Base-by-base conservation (phyloP, 2,113 vertebrate genomes). In the Myrmophylax atrothorax region DNA sequence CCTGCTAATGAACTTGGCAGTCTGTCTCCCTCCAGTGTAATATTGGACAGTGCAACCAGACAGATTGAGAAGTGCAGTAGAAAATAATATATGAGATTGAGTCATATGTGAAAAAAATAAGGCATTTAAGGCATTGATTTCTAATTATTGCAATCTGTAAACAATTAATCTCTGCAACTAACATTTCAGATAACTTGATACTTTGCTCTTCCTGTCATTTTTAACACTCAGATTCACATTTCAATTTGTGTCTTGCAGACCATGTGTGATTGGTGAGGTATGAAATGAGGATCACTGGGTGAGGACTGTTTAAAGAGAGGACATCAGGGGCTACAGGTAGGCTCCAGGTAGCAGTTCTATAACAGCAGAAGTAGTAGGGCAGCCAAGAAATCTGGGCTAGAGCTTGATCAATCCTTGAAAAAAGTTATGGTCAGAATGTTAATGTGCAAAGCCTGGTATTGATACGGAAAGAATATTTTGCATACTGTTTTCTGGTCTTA, bases 1-100 rank as follows among this genome's bases (percentile, higher is more conserved):
- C 55, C 58, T 77, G 68, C 47, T 94, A 90, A 93, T 80, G 85
- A 95, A 70, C 79, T 67, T 86, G 52, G 56, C 68, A 83, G 53
- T 69, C 29, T 86, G 31, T 62, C 64, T 77, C 75, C 5, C 64
- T 77, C 75, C 5, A 18, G 73, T 50, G 60, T 86, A 76, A 46
- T 73, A 72, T 8, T 62, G 81, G 60, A 62, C 49, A 62, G 67
- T 52, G 93, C 78, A 88, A 35, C 38, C 55, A 94, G 82, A 60
- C 78, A 85, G 49, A 49, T 89, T 53, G 72, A 69, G 18, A 74
- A 74, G 37, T 70, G 38, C 0, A 0, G 23, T 35, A 81, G 66
- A 85, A 95, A 87, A 91, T 79, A 91, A 79, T 56, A 89, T 37
- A 35, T 0, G 2, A 89, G 40, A n/a, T n/a, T 53, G 77, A 82